phyloP scores from a whole-genome alignment of 2,797 vertebrate species.

The Pseudochaenichthys georgianus region DNA sequence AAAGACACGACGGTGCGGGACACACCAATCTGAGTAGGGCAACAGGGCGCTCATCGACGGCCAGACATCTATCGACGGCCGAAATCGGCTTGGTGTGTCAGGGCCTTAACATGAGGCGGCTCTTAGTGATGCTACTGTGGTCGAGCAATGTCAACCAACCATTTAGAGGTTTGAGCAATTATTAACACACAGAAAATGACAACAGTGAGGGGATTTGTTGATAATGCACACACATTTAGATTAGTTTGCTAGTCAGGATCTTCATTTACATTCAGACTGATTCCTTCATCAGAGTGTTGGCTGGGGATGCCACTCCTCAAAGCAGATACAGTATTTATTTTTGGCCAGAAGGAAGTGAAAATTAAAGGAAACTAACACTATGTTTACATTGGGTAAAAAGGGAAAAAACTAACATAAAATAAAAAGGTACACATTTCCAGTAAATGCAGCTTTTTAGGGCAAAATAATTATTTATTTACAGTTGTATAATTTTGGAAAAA shows the following conservation, averaged over 20 bases:
- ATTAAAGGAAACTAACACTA: conserved; percentile 12
- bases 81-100: too few species aligned
- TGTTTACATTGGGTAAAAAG: too few species aligned
- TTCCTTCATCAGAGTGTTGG: conserved; percentile 17
- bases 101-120: neutral
- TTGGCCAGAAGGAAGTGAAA: conserved; percentile 9
- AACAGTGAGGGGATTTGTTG: neutral
- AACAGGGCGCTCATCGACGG: too few species aligned
- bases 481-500: too few species aligned
- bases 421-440: too few species aligned
- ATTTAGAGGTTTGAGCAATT: conserved; percentile 8
- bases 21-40: too few species aligned
- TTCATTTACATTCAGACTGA: neutral
- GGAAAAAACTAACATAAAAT: too few species aligned
- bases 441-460: too few species aligned
- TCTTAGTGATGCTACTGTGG: conserved; percentile 21
- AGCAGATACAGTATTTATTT: neutral
- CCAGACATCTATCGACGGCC: too few species aligned
- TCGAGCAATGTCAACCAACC: conserved; percentile 26
- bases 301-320: conserved; percentile 1
- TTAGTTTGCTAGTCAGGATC: neutral
- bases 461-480: too few species aligned
- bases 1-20: too few species aligned
- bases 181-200: neutral
- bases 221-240: neutral